Conservation (phyloP, 1,140 invertebrate genomes). For the Sminthurides bifidus region DNA sequence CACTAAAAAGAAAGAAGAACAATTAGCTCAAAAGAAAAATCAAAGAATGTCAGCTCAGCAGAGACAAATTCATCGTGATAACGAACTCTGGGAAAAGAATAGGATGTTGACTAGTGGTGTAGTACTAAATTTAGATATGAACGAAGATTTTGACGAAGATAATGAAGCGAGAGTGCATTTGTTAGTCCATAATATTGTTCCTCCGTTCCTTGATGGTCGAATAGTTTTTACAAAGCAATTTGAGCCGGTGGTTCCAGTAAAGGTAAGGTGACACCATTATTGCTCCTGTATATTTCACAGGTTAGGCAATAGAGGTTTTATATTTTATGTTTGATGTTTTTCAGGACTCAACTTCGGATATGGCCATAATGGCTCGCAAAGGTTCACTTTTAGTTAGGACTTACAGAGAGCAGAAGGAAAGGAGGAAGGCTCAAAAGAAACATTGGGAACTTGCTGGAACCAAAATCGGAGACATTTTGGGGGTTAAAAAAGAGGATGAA, state of each 20-base stretch:
- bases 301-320: constrained; percentile 3
- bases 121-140: constrained; percentile 75
- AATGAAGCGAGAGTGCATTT: constrained; percentile 87
- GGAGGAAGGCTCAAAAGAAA: constrained; percentile 91
- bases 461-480: constrained; percentile 94
- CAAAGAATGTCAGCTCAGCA: constrained; percentile 88
- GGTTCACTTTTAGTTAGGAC: constrained; percentile 79
- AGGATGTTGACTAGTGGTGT: constrained; percentile 94
- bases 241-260: constrained; percentile 83
- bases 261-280: constrained; percentile 39
- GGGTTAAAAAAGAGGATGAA: constrained; percentile 71
- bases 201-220: constrained; percentile 94
- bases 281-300: background rate
- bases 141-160: constrained; percentile 87
- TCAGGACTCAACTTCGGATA: constrained; percentile 91
- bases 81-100: constrained; percentile 86
- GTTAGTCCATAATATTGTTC: constrained; percentile 95
- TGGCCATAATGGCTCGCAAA: constrained; percentile 94
- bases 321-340: constrained; percentile 10
- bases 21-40: constrained; percentile 75
- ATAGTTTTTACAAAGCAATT: constrained; percentile 99
- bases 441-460: constrained; percentile 98
- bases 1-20: constrained; percentile 78
- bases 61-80: constrained; percentile 77
- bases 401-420: constrained; percentile 90